Evolutionary conservation across 64 coral and sea anemone genomes (phyloP).

Genomic region (Cladopsammia gracilis): DNA sequence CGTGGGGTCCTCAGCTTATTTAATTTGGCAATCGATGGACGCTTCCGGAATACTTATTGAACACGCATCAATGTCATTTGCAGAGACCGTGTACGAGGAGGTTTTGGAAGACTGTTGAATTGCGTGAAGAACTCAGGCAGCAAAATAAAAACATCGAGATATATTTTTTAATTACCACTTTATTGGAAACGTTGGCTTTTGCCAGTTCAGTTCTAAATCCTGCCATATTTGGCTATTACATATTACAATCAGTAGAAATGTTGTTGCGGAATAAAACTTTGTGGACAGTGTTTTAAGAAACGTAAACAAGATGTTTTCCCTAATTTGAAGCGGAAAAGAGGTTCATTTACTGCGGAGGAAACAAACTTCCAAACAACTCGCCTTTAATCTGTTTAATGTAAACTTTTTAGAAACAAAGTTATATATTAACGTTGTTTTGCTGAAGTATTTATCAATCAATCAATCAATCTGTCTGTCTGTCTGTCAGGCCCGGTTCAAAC

Average conservation of each 20-base stretch:
- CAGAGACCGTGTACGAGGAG: background rate
- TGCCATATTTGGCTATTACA: conserved; percentile 57
- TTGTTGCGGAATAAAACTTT: background rate
- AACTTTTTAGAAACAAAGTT: too few species aligned
- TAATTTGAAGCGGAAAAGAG: too few species aligned
- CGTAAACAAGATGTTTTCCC: background rate
- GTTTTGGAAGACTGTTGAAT: too few species aligned
- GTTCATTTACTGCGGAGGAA: background rate
- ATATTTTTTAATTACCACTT: background rate
- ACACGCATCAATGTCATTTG: background rate
- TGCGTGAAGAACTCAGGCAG: too few species aligned
- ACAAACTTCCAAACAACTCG: background rate
- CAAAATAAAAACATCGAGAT: background rate
- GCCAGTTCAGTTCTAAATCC: conserved; percentile 52
- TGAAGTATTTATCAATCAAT: too few species aligned
- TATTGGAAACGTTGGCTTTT: conserved; percentile 14
- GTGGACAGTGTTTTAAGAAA: background rate
- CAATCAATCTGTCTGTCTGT: too few species aligned
- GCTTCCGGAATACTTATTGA: background rate
- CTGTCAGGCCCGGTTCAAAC: too few species aligned
- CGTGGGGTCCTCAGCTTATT: conserved; percentile 19
- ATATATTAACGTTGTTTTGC: too few species aligned
- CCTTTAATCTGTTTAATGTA: background rate
- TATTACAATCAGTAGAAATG: conserved; percentile 5
- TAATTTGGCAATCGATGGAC: background rate